A percentile compares a stretch with the other conserved stretches of the same genome.
Evolutionary conservation across 2,888 invertebrate species (phyloP).

Genomic region (Dione juno): DNA sequence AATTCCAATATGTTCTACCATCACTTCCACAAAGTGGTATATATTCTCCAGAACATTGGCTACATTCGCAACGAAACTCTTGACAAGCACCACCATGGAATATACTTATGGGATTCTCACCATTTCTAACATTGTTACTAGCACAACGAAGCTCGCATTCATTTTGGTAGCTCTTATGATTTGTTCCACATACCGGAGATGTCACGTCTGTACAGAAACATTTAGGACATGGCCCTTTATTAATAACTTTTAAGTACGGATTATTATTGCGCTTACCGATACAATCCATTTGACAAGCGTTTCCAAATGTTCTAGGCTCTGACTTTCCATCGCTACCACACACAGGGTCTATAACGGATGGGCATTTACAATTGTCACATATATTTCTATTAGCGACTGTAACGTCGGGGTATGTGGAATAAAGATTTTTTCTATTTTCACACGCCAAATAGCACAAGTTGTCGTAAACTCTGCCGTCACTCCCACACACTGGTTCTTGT

Average conservation of each 20-base stretch:
- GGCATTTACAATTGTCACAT: constrained; percentile 50
- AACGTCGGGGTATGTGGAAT: constrained; percentile 34
- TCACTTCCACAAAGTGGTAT: constrained; percentile 55
- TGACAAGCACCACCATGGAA: constrained; percentile 48
- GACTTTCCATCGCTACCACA: constrained; percentile 51
- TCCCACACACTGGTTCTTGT: constrained; percentile 46
- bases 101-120: constrained; percentile 36
- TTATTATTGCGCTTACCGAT: constrained; percentile 41
- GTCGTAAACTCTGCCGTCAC: constrained; percentile 45
- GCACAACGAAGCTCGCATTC: constrained; percentile 52
- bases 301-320: constrained; percentile 48
- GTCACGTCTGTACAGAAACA: constrained; percentile 50
- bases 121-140: constrained; percentile 44
- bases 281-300: constrained; percentile 52
- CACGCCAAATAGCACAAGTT: constrained; percentile 49
- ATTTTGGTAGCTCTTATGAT: constrained; percentile 53
- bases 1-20: constrained; percentile 52
- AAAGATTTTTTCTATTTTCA: constrained; percentile 32
- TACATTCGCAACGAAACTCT: constrained; percentile 41
- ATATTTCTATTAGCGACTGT: constrained; percentile 33
- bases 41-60: constrained; percentile 45
- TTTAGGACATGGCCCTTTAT: constrained; percentile 49
- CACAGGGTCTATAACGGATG: constrained; percentile 46
- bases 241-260: constrained; percentile 40
- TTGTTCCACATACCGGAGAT: constrained; percentile 56